Percentiles rank a stretch among this genome's conserved stretches.
Conservation (phyloP, 1,140 invertebrate species). For the Lepidotrigona ventralis region DNA sequence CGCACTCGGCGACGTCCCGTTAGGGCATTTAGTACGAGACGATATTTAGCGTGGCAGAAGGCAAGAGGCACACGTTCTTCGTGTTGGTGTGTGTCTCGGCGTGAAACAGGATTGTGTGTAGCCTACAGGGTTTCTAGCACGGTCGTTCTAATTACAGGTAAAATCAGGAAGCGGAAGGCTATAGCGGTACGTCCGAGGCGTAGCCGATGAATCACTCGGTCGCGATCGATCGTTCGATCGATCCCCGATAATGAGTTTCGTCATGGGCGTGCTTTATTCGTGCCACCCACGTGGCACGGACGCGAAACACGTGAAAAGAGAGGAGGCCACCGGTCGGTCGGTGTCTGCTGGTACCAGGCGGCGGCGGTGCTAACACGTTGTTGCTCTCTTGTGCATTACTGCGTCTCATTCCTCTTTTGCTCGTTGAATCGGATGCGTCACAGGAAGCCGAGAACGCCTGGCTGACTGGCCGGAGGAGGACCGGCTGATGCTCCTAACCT, state of each 20-base stretch:
- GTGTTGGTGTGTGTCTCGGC: too few species aligned
- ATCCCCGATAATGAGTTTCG: slow-evolving; percentile 47
- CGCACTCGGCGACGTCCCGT: not conserved
- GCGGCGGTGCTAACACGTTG: slow-evolving; percentile 1
- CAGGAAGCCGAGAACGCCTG: slow-evolving; percentile 65
- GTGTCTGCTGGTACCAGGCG: slow-evolving; percentile 70
- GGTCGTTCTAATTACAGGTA: slow-evolving; percentile 27
- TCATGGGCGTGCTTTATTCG: slow-evolving; percentile 29
- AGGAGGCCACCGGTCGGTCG: slow-evolving; percentile 46
- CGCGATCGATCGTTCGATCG: slow-evolving; percentile 42
- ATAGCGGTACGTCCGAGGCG: not conserved
- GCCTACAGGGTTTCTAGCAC: slow-evolving; percentile 20
- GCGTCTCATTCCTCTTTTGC: slow-evolving; percentile 59
- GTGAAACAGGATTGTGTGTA: slow-evolving; percentile 15
- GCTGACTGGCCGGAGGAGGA: slow-evolving; percentile 24
- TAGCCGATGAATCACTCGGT: slow-evolving; percentile 36
- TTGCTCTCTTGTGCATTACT: slow-evolving; percentile 29
- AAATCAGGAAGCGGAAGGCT: slow-evolving; percentile 51
- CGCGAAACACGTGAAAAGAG: slow-evolving; percentile 56
- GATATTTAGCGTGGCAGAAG: not conserved
- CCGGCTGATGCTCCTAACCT: slow-evolving; percentile 62
- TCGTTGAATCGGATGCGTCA: slow-evolving; percentile 63
- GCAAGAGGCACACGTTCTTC: not conserved
- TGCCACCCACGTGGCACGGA: slow-evolving; percentile 36
- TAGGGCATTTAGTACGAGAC: not conserved